Evolutionary conservation across 1,140 invertebrate genomes (phyloP).

Genomic region (Zaprionus capensis): DNA sequence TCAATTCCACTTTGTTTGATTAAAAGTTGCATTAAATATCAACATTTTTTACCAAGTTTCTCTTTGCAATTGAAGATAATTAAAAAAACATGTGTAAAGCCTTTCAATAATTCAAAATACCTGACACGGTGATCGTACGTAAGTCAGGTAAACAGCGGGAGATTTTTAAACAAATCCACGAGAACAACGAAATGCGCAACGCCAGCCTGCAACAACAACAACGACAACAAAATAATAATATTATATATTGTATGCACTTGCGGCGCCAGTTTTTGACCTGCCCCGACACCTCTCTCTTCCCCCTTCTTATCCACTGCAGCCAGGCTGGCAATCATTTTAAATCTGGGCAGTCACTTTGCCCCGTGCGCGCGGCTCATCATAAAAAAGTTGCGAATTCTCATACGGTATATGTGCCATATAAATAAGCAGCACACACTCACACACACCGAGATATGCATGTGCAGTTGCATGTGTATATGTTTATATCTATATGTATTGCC

Average conservation of each 20-base stretch:
- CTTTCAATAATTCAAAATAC: conserved; percentile 31
- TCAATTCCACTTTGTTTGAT: too few relatives aligned
- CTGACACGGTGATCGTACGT: conserved; percentile 41
- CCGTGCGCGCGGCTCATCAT: conserved; percentile 44
- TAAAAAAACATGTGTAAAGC: conserved; percentile 13
- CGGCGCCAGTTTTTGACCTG: conserved; percentile 18
- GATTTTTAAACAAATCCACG: background rate
- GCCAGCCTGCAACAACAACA: background rate
- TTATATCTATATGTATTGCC: conserved; percentile 15
- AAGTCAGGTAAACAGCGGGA: conserved; percentile 43
- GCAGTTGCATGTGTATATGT: conserved; percentile 7
- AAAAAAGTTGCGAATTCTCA: conserved; percentile 53
- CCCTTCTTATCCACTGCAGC: background rate
- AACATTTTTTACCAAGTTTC: background rate
- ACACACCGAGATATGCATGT: conserved; percentile 12
- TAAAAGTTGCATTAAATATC: background rate
- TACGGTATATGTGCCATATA: conserved; percentile 40
- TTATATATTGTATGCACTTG: conserved; percentile 18
- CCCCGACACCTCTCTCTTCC: background rate
- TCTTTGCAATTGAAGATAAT: background rate
- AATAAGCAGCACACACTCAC: conserved; percentile 10
- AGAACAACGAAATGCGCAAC: conserved; percentile 37
- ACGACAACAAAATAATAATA: conserved; percentile 14
- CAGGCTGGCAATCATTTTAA: conserved; percentile 64
- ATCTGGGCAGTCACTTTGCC: conserved; percentile 61